Evolutionary conservation across 2,888 invertebrate genomes (phyloP).

Genomic region (Syritta pipiens): DNA sequence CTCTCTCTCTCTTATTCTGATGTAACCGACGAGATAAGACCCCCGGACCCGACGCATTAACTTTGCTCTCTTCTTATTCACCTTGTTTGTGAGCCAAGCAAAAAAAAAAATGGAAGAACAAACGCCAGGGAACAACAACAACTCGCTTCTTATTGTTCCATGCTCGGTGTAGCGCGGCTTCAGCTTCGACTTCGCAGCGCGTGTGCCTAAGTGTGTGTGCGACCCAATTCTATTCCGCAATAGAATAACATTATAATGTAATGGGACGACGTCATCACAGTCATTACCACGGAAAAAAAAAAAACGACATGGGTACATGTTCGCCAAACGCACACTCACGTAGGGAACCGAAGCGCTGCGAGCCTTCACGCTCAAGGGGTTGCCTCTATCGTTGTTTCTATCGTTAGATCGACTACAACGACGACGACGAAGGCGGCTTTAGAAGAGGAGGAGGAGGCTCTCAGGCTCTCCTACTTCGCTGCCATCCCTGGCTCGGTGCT

Average conservation of each 20-base stretch:
- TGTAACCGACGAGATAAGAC: conserved; percentile 12
- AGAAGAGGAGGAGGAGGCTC: too few relatives aligned
- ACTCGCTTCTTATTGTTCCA: too few relatives aligned
- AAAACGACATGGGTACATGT: neutral
- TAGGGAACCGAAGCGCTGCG: neutral
- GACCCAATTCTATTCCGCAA: conserved; percentile 51
- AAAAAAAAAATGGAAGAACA: too few relatives aligned
- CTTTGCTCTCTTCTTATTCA: conserved; percentile 3
- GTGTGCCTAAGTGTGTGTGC: too few relatives aligned
- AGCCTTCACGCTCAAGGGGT: neutral
- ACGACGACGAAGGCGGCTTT: too few relatives aligned
- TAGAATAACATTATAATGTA: conserved; percentile 59
- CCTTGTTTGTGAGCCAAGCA: too few relatives aligned
- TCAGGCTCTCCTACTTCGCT: neutral
- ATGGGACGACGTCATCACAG: conserved; percentile 54
- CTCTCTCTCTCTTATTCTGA: neutral
- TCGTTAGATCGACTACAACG: neutral
- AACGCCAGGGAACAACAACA: too few relatives aligned
- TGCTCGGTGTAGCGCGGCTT: too few relatives aligned
- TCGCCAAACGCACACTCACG: neutral
- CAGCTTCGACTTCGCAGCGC: too few relatives aligned
- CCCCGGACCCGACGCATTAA: conserved; percentile 6
- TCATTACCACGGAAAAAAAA: conserved; percentile 26
- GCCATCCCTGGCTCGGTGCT: neutral
- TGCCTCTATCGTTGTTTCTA: neutral